Conservation (phyloP, 1,140 invertebrate genomes). For the Drosophila azteca region DNA sequence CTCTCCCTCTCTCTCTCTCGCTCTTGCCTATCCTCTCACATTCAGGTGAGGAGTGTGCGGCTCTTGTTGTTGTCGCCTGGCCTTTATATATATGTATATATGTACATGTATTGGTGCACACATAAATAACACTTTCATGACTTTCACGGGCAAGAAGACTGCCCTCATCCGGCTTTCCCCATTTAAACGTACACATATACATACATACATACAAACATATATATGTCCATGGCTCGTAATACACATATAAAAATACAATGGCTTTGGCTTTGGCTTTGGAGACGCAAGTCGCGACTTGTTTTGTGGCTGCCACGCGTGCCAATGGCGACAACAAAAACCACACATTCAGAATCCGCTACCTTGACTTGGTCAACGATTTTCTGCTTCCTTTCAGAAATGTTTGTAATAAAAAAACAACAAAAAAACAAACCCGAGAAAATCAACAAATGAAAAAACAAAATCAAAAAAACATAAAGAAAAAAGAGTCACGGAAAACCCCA, state of each 20-base stretch:
- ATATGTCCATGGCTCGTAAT: slow-evolving; percentile 10
- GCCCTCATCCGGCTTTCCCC: not conserved
- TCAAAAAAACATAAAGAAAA: not conserved
- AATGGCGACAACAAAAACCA: slow-evolving; percentile 18
- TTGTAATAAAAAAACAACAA: too few relatives aligned
- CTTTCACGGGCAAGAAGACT: slow-evolving; percentile 27
- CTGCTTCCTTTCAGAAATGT: not conserved
- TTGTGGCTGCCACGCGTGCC: slow-evolving; percentile 61
- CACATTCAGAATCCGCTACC: slow-evolving; percentile 7
- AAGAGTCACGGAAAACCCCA: too few relatives aligned
- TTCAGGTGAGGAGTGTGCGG: slow-evolving; percentile 43
- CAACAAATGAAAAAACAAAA: not conserved
- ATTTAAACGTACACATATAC: not conserved
- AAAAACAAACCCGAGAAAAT: not conserved
- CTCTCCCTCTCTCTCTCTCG: not conserved
- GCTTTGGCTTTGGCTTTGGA: slow-evolving; percentile 32
- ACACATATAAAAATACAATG: slow-evolving; percentile 36
- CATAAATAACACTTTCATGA: slow-evolving; percentile 70
- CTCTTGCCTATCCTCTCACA: not conserved
- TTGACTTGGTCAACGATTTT: slow-evolving; percentile 5
- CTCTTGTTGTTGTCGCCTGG: slow-evolving; percentile 27
- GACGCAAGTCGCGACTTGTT: slow-evolving; percentile 66
- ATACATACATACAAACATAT: not conserved
- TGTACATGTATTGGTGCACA: too few relatives aligned
- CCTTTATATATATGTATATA: not conserved